These are phyloP conservation scores for Hycleus cichorii DNA, from an alignment of 1,140 invertebrate species.

Conservation along the genomic window DNA sequence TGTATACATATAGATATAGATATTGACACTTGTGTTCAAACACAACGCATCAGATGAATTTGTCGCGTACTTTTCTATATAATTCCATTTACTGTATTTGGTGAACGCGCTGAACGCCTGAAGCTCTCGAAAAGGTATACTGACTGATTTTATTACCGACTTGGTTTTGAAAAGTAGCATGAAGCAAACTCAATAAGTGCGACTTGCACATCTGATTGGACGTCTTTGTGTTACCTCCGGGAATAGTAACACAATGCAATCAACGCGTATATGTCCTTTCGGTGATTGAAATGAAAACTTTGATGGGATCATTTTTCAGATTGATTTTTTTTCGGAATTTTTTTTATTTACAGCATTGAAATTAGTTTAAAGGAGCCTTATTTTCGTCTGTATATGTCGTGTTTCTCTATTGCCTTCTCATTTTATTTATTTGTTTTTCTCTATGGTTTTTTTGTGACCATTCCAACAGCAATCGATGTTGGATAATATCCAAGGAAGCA, in stretches of 20 bases:
- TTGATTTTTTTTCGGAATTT: constrained; percentile 3
- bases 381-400: neutral
- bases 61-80: constrained; percentile 24
- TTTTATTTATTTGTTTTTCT: too few relatives aligned
- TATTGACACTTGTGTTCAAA: constrained; percentile 16
- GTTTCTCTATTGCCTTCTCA: too few relatives aligned
- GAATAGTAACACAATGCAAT: constrained; percentile 35
- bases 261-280: constrained; percentile 32
- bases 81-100: constrained; percentile 30
- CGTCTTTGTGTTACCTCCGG: constrained; percentile 38
- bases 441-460: too few relatives aligned
- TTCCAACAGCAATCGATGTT: too few relatives aligned
- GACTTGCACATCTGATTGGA: constrained; percentile 37
- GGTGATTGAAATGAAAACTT: constrained; percentile 24
- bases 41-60: constrained; percentile 11
- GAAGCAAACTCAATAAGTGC: constrained; percentile 37
- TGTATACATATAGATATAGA: neutral
- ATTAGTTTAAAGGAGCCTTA: constrained; percentile 3
- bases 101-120: constrained; percentile 17
- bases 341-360: constrained; percentile 3
- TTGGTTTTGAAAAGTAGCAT: constrained; percentile 29
- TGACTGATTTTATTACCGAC: constrained; percentile 36
- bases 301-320: constrained; percentile 30
- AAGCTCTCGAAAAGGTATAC: constrained; percentile 18
- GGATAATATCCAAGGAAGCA: neutral